These are phyloP conservation scores for Crioceris asparagi DNA, from an alignment of 2,888 invertebrate species.

Conservation along the genomic window DNA sequence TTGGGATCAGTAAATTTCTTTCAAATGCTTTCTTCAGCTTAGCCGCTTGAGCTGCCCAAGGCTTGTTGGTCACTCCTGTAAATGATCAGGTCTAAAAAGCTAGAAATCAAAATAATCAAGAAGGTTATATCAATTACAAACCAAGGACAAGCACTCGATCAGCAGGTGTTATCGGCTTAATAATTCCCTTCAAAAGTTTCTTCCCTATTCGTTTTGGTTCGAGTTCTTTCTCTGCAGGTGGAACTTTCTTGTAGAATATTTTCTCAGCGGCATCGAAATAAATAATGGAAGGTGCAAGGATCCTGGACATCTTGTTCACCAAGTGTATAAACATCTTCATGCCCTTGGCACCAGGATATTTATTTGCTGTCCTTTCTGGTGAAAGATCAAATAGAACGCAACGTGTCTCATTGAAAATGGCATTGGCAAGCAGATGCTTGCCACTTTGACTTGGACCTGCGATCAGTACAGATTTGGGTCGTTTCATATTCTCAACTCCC, in stretches of 20 bases:
- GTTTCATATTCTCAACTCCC: conserved; percentile 36
- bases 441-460: conserved; percentile 61
- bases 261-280: conserved; percentile 57
- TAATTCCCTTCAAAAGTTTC: conserved; percentile 54
- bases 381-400: conserved; percentile 69
- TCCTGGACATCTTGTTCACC: conserved; percentile 52
- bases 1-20: conserved; percentile 37
- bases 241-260: conserved; percentile 57
- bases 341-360: conserved; percentile 58
- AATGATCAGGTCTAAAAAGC: background rate
- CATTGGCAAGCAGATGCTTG: conserved; percentile 60
- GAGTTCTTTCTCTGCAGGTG: conserved; percentile 47
- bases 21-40: conserved; percentile 48
- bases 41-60: conserved; percentile 47
- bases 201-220: conserved; percentile 62
- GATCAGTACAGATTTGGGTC: conserved; percentile 51
- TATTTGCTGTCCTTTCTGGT: conserved; percentile 53
- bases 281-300: conserved; percentile 65
- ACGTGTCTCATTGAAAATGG: conserved; percentile 63
- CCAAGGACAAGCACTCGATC: conserved; percentile 63
- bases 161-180: conserved; percentile 52
- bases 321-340: conserved; percentile 54
- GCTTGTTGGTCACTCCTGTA: conserved; percentile 46
- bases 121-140: too few species aligned
- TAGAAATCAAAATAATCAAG: background rate